phyloP scores from a whole-genome alignment of 2,113 vertebrate genomes.

The Grus americana region DNA sequence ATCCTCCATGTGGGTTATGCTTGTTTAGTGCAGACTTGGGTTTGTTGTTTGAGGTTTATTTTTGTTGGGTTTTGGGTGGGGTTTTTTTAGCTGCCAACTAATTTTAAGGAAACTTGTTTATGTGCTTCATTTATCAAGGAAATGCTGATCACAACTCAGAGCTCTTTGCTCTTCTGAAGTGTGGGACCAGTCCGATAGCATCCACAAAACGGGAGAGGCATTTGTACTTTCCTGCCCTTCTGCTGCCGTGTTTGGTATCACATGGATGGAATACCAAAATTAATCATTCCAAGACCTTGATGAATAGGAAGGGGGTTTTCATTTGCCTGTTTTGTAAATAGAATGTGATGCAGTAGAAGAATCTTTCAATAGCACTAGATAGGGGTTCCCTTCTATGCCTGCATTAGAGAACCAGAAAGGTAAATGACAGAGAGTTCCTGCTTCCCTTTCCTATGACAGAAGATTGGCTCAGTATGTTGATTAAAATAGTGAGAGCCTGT shows the following conservation, averaged over 20 bases:
- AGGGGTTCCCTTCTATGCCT: background rate
- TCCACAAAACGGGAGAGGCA: background rate
- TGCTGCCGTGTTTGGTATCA: background rate
- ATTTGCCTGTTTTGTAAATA: background rate
- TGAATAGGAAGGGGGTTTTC: background rate
- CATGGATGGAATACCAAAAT: background rate
- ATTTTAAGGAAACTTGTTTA: background rate
- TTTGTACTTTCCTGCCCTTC: background rate
- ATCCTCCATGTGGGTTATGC: background rate
- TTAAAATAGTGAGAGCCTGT: background rate
- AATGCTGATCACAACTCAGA: background rate
- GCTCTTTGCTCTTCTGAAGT: background rate
- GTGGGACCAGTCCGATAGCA: background rate
- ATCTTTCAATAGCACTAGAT: rapidly evolving
- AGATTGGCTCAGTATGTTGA: background rate
- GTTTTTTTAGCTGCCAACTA: background rate
- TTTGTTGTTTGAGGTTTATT: background rate
- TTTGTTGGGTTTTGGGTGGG: background rate
- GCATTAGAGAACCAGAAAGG: background rate
- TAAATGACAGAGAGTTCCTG: background rate
- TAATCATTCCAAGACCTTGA: background rate
- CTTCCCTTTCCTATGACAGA: background rate
- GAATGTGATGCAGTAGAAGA: background rate
- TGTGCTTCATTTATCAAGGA: too few relatives aligned
- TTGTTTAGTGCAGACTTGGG: background rate